Base-by-base conservation (phyloP, 2,113 vertebrate genomes). In the Microtus richardsoni region DNA sequence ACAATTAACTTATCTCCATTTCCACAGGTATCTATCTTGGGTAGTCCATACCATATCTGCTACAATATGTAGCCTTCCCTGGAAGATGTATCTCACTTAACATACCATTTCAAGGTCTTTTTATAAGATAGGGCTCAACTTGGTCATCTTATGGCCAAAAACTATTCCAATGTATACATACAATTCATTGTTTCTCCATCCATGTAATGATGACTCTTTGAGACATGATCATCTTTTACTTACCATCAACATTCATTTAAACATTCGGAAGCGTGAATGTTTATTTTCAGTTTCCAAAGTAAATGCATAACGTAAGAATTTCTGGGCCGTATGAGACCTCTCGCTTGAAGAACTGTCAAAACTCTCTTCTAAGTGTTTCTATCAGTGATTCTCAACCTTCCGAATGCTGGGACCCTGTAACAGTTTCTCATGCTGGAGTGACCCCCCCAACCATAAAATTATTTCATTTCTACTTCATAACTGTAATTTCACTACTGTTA, bases 211-310 rank as follows among this genome's bases (percentile, higher is more conserved):
- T 52, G 30, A 3, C 13, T 33, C 5, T 64, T 41, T 84, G 71
- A 19, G 16, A 39, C 73, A 13, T 58, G 64, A 49, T 4, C 7
- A 39, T 7, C 7, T 77, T 88, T 86, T 58, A 9, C 9, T 39
- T 28, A 33, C 36, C 62, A 80, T 70, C 16, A 91, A 94, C 60
- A 94, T 85, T 95, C 11, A 19, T 44, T 70, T 49, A 60, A 90
- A 88, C 11, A 7, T 60, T 78, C 68, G 68, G 71, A 19, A 26
- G 2, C n/a, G 52, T 75, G n/a, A 44, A 68, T 26, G 39, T 39
- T 3, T 26, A 66, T 73, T 91, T 95, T 91, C 47, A 78, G 0
- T 73, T 78, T 87, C 8, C 70, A 77, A 4, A n/a, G 11, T 77
- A 77, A 9, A 89, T 77, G 54, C 7, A 21, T 54, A 64, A 64